Conservation (phyloP, 2,888 invertebrate species). For the Notocelia uddmanniana region DNA sequence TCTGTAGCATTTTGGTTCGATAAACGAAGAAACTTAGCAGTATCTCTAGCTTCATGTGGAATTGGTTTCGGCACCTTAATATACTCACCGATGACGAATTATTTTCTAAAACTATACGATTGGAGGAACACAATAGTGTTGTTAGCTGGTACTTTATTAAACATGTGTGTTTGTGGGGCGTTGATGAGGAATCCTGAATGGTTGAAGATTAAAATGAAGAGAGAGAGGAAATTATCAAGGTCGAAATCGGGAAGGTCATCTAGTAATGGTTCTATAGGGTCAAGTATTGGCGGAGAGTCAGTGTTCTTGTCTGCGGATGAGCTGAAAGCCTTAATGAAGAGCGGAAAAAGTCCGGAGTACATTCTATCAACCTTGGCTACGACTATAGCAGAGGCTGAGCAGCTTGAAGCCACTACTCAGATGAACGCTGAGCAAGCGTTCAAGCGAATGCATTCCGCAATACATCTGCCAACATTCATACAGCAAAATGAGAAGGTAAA, state of each 20-base stretch:
- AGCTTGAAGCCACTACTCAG: constrained; percentile 75
- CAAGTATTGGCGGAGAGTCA: constrained; percentile 78
- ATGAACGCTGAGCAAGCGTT: constrained; percentile 74
- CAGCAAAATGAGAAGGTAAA: constrained; percentile 89
- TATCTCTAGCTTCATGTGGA: constrained; percentile 94
- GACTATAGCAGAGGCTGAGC: constrained; percentile 81
- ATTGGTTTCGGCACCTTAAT: constrained; percentile 95
- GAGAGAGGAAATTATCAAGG: constrained; percentile 75
- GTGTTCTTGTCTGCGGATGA: constrained; percentile 87
- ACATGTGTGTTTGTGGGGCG: constrained; percentile 94
- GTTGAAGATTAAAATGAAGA: constrained; percentile 88
- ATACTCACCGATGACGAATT: constrained; percentile 94
- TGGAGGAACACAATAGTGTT: constrained; percentile 93
- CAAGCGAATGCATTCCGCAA: constrained; percentile 87
- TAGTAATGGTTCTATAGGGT: constrained; percentile 80
- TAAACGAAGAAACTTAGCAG: constrained; percentile 93
- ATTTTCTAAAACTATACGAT: constrained; percentile 89
- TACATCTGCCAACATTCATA: constrained; percentile 92
- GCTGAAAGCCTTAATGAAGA: constrained; percentile 88
- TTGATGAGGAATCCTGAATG: constrained; percentile 96
- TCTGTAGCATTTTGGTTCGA: constrained; percentile 97
- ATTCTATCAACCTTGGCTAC: constrained; percentile 87
- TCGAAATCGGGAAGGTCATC: constrained; percentile 75
- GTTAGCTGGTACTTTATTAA: constrained; percentile 92
- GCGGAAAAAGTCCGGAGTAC: constrained; percentile 88